Evolutionary conservation across 2,888 invertebrate genomes (phyloP).

Genomic region (Encarsia formosa): DNA sequence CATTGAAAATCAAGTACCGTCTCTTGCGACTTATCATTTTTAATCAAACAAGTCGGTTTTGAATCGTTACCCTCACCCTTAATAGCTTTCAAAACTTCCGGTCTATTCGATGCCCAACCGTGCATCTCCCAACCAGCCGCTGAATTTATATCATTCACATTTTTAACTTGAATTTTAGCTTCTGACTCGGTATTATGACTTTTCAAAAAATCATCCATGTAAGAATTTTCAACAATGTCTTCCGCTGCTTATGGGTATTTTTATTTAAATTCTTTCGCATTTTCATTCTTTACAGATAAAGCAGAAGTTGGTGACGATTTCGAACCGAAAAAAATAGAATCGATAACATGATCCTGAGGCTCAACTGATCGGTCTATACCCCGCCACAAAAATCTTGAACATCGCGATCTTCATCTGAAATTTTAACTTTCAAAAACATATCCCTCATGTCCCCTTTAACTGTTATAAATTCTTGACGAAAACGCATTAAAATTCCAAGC

Average conservation of each 20-base stretch:
- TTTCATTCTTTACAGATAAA: not conserved
- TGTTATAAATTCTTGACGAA: not conserved
- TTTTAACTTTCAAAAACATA: not conserved
- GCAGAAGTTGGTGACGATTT: not conserved
- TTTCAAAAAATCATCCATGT: not conserved
- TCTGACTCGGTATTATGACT: not conserved
- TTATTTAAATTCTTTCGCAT: not conserved
- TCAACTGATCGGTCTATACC: not conserved
- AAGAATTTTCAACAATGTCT: not conserved
- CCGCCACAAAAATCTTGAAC: not conserved
- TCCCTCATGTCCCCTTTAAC: not conserved
- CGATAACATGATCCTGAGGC: not conserved
- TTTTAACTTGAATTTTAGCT: not conserved
- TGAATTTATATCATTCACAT: not conserved
- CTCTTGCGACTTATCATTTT: not conserved
- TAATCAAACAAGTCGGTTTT: not conserved
- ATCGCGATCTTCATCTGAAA: not conserved
- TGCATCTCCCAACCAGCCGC: conserved; percentile 1
- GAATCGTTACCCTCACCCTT: not conserved
- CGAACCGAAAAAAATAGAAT: not conserved
- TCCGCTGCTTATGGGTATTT: not conserved
- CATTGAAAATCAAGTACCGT: not conserved
- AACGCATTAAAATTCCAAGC: not conserved
- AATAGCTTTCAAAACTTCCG: not conserved
- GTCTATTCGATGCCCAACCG: not conserved